Evolutionary conservation across 1,140 invertebrate species (phyloP).

Genomic region (Drosophila miranda): DNA sequence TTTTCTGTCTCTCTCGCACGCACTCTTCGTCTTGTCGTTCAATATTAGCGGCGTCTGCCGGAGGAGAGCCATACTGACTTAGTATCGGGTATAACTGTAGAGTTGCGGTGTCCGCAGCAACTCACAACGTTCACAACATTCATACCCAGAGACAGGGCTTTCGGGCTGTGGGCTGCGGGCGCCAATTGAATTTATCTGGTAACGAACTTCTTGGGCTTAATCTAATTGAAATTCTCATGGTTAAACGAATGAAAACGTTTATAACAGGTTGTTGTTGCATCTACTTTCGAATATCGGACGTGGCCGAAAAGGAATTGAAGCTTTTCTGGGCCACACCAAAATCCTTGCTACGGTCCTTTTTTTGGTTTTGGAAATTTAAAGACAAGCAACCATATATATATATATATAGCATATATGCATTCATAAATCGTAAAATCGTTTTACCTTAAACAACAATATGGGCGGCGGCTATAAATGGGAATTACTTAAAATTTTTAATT

Average conservation of each 20-base stretch:
- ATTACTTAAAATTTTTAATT: slow-evolving; percentile 19
- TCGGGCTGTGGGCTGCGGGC: slow-evolving; percentile 15
- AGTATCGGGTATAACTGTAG: no score
- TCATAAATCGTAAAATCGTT: slow-evolving; percentile 14
- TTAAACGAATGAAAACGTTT: slow-evolving; percentile 46
- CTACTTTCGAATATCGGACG: slow-evolving; percentile 18
- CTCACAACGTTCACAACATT: no score
- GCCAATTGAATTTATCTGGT: slow-evolving; percentile 27
- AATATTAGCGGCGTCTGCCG: no score
- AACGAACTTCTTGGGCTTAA: slow-evolving; percentile 50
- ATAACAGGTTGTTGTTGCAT: slow-evolving; percentile 29
- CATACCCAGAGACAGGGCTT: slow-evolving; percentile 18
- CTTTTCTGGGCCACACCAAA: slow-evolving; percentile 38
- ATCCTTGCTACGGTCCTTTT: slow-evolving; percentile 5
- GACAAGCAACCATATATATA: slow-evolving; percentile 43
- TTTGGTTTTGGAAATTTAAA: slow-evolving; percentile 30
- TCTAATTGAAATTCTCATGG: slow-evolving; percentile 46
- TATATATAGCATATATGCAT: no score
- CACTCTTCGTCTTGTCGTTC: no score
- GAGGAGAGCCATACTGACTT: no score
- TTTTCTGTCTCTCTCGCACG: no score
- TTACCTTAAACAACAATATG: slow-evolving; percentile 65
- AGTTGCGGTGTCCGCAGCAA: no score
- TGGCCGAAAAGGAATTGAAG: slow-evolving; percentile 51
- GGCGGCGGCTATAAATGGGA: slow-evolving; percentile 55